Conservation (phyloP, 1,140 invertebrate species). For the Bilobella aurantiaca region DNA sequence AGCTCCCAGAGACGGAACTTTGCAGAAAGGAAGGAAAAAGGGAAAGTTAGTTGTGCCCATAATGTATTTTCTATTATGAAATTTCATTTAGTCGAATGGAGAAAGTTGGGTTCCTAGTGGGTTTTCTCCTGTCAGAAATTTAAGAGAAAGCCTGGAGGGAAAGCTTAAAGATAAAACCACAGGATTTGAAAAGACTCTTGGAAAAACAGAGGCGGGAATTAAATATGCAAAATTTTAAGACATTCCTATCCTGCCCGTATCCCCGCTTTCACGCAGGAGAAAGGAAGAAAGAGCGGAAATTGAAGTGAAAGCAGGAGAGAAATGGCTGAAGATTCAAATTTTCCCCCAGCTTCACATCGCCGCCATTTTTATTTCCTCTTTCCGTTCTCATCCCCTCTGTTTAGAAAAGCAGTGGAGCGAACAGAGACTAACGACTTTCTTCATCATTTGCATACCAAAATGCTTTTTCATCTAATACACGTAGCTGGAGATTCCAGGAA, state of each 20-base stretch:
- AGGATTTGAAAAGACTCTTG: slow-evolving; percentile 17
- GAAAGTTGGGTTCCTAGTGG: background rate
- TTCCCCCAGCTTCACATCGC: background rate
- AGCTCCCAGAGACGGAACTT: background rate
- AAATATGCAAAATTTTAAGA: slow-evolving; percentile 24
- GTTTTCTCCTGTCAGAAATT: background rate
- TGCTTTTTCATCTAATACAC: background rate
- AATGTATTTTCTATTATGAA: slow-evolving; percentile 8
- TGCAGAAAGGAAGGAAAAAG: background rate
- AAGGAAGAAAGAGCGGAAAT: slow-evolving; percentile 3
- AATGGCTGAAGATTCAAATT: background rate
- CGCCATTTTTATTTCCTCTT: slow-evolving; percentile 8
- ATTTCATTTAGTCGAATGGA: background rate
- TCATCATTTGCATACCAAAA: background rate
- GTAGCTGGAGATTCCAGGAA: background rate
- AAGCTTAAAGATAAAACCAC: slow-evolving; percentile 7
- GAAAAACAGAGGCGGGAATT: slow-evolving; percentile 16
- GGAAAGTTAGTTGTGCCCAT: background rate
- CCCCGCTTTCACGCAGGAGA: background rate
- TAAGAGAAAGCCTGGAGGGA: slow-evolving; percentile 15
- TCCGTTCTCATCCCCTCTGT: background rate
- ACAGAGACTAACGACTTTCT: slow-evolving; percentile 6
- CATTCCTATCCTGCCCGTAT: background rate
- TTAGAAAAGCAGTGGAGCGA: background rate
- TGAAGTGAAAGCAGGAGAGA: background rate